phyloP scores from a whole-genome alignment of 2,113 vertebrate species.

The Origma solitaria region DNA sequence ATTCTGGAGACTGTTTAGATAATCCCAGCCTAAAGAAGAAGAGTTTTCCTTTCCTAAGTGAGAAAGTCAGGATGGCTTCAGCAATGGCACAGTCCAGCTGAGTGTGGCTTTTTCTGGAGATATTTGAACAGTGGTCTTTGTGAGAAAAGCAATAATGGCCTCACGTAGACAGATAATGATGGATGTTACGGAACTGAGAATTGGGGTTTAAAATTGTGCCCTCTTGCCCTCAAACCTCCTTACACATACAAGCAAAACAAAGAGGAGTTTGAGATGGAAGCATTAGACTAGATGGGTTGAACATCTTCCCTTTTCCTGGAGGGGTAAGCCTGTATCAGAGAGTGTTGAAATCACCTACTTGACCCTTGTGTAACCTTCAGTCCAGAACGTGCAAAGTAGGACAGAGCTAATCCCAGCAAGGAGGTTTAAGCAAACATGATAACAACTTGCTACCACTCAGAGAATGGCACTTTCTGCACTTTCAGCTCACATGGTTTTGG shows the following conservation, averaged over 20 bases:
- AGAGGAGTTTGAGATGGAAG: conserved; percentile 44
- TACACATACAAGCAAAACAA: conserved; percentile 66
- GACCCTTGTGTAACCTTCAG: conserved; percentile 72
- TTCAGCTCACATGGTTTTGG: not conserved
- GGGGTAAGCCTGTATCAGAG: conserved; percentile 64
- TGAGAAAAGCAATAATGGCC: conserved; percentile 5
- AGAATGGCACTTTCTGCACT: not conserved
- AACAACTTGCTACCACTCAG: not conserved
- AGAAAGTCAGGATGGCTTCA: not conserved
- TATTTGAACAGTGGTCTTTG: conserved; percentile 62
- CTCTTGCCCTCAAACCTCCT: conserved; percentile 57
- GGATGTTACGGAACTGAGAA: conserved; percentile 57
- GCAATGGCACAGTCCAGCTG: not conserved
- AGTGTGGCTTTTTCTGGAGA: not conserved
- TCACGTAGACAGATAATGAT: conserved; percentile 55
- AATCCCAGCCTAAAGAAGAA: not conserved
- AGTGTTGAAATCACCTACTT: conserved; percentile 75
- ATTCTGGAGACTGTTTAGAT: not conserved
- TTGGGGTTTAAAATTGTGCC: conserved; percentile 63
- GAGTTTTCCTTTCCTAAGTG: not conserved
- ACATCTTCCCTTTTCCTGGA: conserved; percentile 46
- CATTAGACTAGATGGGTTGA: conserved; percentile 23
- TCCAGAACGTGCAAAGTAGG: conserved; percentile 58
- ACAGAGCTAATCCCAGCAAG: conserved; percentile 71
- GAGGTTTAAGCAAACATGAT: conserved; percentile 72